Conservation (phyloP, 1,140 invertebrate genomes). For the Pectinophora gossypiella region DNA sequence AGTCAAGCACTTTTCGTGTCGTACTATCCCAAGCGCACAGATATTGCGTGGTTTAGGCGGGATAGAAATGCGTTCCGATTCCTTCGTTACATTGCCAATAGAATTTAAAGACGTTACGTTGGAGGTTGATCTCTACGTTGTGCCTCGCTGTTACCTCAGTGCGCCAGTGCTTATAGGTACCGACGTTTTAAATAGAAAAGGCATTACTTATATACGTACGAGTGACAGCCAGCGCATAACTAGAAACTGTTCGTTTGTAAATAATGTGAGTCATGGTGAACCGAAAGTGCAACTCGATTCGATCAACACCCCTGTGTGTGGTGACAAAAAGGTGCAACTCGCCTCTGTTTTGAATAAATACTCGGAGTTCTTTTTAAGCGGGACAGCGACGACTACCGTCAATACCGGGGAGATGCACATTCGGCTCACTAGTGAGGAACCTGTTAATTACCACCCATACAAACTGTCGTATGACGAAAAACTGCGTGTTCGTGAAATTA, state of each 20-base stretch:
- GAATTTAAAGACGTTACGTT: conserved; percentile 7
- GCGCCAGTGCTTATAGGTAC: conserved; percentile 9
- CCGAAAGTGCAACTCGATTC: not conserved
- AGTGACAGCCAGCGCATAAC: conserved; percentile 2
- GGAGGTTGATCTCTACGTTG: conserved; percentile 8
- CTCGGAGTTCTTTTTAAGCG: not conserved
- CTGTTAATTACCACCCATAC: not conserved
- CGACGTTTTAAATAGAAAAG: conserved; percentile 8
- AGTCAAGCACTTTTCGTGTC: conserved; percentile 4
- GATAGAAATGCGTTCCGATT: not conserved
- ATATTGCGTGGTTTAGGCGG: conserved; percentile 3
- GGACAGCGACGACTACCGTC: not conserved
- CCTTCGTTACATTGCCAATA: conserved; percentile 6
- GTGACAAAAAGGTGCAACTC: not conserved
- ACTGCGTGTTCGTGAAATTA: conserved; percentile 2
- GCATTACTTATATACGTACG: conserved; percentile 6
- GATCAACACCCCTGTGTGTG: not conserved
- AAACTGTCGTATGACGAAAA: conserved; percentile 5
- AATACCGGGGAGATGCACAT: not conserved
- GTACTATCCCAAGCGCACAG: not conserved
- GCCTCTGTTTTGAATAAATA: not conserved
- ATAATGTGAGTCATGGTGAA: not conserved
- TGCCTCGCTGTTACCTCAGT: not conserved
- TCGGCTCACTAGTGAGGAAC: not conserved
- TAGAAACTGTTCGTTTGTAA: not conserved